Conservation (phyloP, 2,888 invertebrate genomes). For the Hydriomena furcata region DNA sequence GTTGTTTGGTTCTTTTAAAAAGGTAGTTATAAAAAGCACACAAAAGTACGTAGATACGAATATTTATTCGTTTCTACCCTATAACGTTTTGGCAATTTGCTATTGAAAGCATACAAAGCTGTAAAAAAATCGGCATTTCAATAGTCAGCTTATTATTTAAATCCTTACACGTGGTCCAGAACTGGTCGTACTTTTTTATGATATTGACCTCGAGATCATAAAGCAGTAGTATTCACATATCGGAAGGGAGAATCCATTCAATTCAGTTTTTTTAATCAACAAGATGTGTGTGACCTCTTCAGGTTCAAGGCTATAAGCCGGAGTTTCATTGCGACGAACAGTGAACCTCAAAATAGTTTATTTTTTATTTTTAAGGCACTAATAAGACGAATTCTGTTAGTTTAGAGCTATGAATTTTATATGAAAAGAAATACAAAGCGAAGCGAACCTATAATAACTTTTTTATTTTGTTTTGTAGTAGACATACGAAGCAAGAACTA, state of each 20-base stretch:
- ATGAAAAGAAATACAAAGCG: too few relatives aligned
- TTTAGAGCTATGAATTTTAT: too few relatives aligned
- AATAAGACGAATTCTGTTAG: too few relatives aligned
- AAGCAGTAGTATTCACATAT: constrained; percentile 55
- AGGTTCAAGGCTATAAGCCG: constrained; percentile 76
- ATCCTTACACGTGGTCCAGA: constrained; percentile 47
- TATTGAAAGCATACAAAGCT: constrained; percentile 30
- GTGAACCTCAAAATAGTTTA: neutral
- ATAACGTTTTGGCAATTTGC: constrained; percentile 6
- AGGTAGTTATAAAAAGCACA: neutral
- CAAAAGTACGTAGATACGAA: too few relatives aligned
- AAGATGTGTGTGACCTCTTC: constrained; percentile 56
- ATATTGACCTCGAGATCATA: constrained; percentile 63
- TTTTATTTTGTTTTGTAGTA: too few relatives aligned
- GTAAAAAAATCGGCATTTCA: constrained; percentile 25
- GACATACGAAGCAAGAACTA: too few relatives aligned
- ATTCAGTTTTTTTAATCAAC: constrained; percentile 63
- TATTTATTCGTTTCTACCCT: constrained; percentile 4
- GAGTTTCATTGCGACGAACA: constrained; percentile 41
- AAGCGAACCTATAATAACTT: too few relatives aligned
- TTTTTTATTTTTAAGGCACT: too few relatives aligned
- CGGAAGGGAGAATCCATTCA: constrained; percentile 65
- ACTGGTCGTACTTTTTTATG: constrained; percentile 60
- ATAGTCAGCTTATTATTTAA: constrained; percentile 51
- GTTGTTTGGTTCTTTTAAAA: neutral